phyloP scores from a whole-genome alignment of 2,888 invertebrate species.

The Ectobius pallidus region DNA sequence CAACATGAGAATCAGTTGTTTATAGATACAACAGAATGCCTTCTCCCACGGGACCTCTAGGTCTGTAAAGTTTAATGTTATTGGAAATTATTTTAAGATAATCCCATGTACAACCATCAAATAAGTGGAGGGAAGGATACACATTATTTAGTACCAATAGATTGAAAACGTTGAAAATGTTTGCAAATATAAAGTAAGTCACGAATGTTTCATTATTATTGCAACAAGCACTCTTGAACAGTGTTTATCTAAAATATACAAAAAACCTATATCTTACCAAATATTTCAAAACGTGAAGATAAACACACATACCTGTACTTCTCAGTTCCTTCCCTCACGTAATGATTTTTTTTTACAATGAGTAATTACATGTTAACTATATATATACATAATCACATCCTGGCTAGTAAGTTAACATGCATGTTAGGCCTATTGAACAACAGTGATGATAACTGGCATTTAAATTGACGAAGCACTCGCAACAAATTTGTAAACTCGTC shows the following conservation, averaged over 20 bases:
- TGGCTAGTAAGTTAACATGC: constrained; percentile 13
- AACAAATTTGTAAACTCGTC: background rate
- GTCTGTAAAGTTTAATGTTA: no score
- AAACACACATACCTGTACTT: background rate
- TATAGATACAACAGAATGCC: no score
- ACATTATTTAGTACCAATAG: background rate
- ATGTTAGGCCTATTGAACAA: constrained; percentile 20
- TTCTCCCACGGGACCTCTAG: no score
- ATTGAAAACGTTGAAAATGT: background rate
- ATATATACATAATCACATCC: constrained; percentile 20
- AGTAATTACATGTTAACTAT: background rate
- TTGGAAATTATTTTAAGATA: no score
- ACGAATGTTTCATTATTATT: constrained; percentile 1
- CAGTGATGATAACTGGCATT: constrained; percentile 9
- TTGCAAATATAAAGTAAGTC: constrained; percentile 8
- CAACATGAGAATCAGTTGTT: no score
- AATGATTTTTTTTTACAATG: background rate
- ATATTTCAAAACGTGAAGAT: background rate
- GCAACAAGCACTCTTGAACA: background rate
- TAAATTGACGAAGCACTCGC: constrained; percentile 7
- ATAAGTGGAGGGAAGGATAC: constrained; percentile 6
- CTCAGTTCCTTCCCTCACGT: constrained; percentile 11
- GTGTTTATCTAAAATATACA: constrained; percentile 15
- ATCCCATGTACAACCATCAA: background rate
- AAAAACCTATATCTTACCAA: background rate